phyloP scores from a whole-genome alignment of 2,888 invertebrate genomes.

The Cyaniris semiargus region DNA sequence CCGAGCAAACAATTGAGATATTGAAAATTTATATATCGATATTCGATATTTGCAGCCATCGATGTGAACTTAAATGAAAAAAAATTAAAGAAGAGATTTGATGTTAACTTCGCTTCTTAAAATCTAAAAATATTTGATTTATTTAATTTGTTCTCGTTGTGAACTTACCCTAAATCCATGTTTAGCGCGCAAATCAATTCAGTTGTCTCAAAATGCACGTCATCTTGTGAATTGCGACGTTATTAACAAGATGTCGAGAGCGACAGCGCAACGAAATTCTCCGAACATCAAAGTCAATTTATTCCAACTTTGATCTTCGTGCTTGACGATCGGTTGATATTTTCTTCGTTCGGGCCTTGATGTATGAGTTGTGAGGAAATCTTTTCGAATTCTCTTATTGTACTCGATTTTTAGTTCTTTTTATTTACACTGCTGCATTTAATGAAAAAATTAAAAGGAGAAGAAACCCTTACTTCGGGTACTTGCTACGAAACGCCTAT shows the following conservation, averaged over 20 bases:
- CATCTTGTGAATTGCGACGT: not conserved
- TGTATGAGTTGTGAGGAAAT: not conserved
- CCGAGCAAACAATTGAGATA: too few relatives aligned
- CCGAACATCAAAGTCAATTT: constrained; percentile 2
- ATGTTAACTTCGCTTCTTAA: too few relatives aligned
- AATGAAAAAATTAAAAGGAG: not conserved
- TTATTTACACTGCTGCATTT: not conserved
- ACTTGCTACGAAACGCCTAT: too few relatives aligned
- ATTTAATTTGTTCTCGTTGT: too few relatives aligned
- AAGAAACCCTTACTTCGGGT: too few relatives aligned
- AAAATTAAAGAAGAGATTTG: too few relatives aligned
- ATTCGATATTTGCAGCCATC: too few relatives aligned
- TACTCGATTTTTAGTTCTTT: not conserved
- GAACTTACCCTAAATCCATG: too few relatives aligned
- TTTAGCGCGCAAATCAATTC: not conserved
- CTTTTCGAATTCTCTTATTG: not conserved
- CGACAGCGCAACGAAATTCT: constrained; percentile 11
- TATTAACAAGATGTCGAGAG: constrained; percentile 31
- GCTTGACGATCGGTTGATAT: constrained; percentile 16
- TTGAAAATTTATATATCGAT: too few relatives aligned
- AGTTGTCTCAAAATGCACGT: not conserved
- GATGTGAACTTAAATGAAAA: too few relatives aligned
- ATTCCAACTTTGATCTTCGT: constrained; percentile 10
- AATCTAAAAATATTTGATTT: too few relatives aligned
- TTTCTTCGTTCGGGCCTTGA: not conserved